Evolutionary conservation across 2,113 vertebrate species (phyloP), one percentile per base, ranked within the genome.

Genomic region (Oceanites oceanicus): DNA sequence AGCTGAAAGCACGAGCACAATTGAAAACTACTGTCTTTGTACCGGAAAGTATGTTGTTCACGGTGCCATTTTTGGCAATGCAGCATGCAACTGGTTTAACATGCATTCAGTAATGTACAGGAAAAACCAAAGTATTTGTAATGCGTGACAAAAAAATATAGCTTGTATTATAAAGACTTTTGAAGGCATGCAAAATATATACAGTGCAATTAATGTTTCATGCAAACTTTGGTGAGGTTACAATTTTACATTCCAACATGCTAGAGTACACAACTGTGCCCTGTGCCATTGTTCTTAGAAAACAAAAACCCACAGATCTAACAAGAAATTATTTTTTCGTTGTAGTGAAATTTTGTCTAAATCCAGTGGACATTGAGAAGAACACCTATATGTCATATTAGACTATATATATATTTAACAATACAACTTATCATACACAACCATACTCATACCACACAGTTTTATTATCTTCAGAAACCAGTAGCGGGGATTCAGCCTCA

Each of bases 391-490:
- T 11, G 59, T 45, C 58, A 26, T 32, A 77, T 91, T 22, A 91
- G 81, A 52, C 68, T 44, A 86, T 76, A 50, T 10, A 19, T 1
- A 4, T 34, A 78, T 76, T n/a, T 78, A 92, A 42, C 16, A 78
- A 25, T 55, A 73, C 80, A 65, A 4, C 53, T 40, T 65, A 88
- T 99, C 98, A 99, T 59, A 99, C 98, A 97, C 99, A 99, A 93
- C 99, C 99, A 89, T 99, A 99, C 97, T 99, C 99, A 50, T 99
- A 99, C 99, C 99, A 99, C 97, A 99, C 96, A 63, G 99, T 99
- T 80, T 99, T 98, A 84, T 97, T 99, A 92, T 99, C 99, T 96
- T 99, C 99, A 81, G 99, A 98, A 96, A 97, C 98, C 94, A 98
- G 96, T 22, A 98, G 88, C 2, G 95, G 94, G 38, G 98, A 72